Evolutionary conservation across 2,888 invertebrate genomes (phyloP).

Genomic region (Itoplectis maculator): DNA sequence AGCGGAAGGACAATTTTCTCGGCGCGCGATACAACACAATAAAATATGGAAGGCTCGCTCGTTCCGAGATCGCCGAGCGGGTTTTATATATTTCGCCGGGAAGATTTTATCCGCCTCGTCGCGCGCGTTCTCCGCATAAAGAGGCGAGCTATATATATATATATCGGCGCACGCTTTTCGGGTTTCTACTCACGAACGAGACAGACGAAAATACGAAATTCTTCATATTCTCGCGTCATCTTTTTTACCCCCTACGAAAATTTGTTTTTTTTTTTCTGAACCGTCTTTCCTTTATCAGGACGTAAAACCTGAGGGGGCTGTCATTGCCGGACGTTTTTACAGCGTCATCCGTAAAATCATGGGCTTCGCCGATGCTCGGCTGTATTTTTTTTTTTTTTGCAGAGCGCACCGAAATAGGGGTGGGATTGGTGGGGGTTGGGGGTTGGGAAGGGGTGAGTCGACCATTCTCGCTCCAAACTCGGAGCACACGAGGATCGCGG

Average conservation of each 20-base stretch:
- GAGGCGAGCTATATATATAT: slow-evolving; percentile 8
- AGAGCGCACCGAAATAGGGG: too few species aligned
- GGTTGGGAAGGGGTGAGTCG: too few species aligned
- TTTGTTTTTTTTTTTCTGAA: slow-evolving; percentile 38
- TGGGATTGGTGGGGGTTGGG: slow-evolving; percentile 54
- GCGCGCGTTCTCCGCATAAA: slow-evolving; percentile 11
- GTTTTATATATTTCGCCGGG: slow-evolving; percentile 60
- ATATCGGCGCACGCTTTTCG: slow-evolving; percentile 37
- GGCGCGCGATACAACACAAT: slow-evolving; percentile 22
- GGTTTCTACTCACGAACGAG: slow-evolving; percentile 16
- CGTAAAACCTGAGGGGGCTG: slow-evolving; percentile 50
- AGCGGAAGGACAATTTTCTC: slow-evolving; percentile 27
- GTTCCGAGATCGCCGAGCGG: slow-evolving; percentile 50
- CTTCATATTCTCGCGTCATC: slow-evolving; percentile 37
- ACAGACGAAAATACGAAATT: slow-evolving; percentile 39
- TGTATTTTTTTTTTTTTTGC: slow-evolving; percentile 30
- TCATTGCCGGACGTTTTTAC: slow-evolving; percentile 63
- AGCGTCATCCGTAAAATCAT: slow-evolving; percentile 60
- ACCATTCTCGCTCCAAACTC: too few species aligned
- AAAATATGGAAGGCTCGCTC: slow-evolving; percentile 46
- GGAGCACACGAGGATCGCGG: slow-evolving; percentile 33
- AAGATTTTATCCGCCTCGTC: slow-evolving; percentile 57
- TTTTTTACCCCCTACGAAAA: slow-evolving; percentile 17
- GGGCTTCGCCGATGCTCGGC: slow-evolving; percentile 8
- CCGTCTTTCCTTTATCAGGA: slow-evolving; percentile 50